Base-by-base conservation (phyloP, 2,113 vertebrate species). In the Halcyon malimbica region DNA sequence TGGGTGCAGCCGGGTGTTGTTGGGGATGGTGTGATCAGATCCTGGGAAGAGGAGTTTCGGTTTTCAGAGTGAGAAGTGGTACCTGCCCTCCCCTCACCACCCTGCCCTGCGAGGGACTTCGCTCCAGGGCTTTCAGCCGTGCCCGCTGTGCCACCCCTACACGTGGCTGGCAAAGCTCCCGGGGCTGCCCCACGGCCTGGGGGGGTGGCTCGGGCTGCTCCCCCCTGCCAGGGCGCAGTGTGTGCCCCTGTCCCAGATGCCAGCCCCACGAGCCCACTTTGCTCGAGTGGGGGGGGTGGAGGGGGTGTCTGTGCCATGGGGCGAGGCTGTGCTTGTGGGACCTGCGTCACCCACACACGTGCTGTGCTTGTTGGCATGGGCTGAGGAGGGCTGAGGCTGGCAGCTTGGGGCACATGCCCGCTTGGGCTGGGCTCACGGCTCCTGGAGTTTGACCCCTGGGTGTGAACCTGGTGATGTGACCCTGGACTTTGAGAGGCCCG, bases 401-500 rank as follows among this genome's bases (percentile, higher is more conserved):
- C 1, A 10, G 28, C 48, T 13, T 7, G 0, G 7, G 68, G 50
- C 83, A 33, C 2, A 4, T 12, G 48, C 35, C 57, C 4, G 2
- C 28, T 69, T 14, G 41, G 31, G 37, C 68, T 48, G 63, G 44
- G 63, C 9, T 65, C 20, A 2, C 0, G 1, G n/a, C 16, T 20
- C 8, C 24, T 0, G 19, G 78, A 90, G 31, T 93, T 94, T 80
- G 70, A 33, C 28, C 79, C 29, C 19, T 2, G 2, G 8, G 28
- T 6, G 5, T 0, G 21, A 65, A 17, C 8, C 12, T 2, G 14
- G 16, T 0, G 0, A 18, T 26, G 12, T 8, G 4, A 20, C 53
- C 78, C 35, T 94, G 95, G 85, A 88, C 96, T 96, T 93, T 90
- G 95, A 75, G 82, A 83, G 75, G 53, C 48, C 70, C 56, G 56